A percentile compares a stretch with the other conserved stretches of the same genome.
Evolutionary conservation across 2,113 vertebrate species (phyloP).

Genomic region (Rhynchopsitta pachyrhyncha): DNA sequence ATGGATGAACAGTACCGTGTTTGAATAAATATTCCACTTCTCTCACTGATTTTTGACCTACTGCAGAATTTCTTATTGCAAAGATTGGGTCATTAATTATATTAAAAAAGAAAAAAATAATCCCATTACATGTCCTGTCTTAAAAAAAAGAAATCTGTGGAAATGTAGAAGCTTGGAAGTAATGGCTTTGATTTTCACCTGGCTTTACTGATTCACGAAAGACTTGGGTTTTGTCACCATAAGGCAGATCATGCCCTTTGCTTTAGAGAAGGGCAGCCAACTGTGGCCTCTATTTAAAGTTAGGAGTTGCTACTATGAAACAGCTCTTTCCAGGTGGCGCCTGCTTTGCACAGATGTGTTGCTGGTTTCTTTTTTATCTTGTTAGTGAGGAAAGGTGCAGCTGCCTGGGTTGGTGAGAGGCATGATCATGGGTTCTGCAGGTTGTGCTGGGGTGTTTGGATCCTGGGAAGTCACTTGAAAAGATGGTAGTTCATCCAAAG

Average conservation of each 20-base stretch:
- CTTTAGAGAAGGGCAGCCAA: not conserved
- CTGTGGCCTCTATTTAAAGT: not conserved
- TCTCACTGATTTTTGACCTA: not conserved
- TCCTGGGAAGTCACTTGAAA: not conserved
- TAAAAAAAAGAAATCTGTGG: not conserved
- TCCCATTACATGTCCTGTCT: not conserved
- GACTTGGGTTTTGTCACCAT: not conserved
- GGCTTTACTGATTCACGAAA: not conserved
- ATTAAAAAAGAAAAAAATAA: not conserved
- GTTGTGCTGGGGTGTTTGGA: not conserved
- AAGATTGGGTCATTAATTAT: not conserved
- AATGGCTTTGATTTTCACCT: not conserved
- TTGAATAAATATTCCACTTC: not conserved
- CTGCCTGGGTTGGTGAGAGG: not conserved
- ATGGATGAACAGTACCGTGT: not conserved
- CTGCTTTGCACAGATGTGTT: not conserved
- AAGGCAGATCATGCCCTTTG: not conserved
- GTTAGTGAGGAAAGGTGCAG: not conserved
- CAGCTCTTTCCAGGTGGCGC: not conserved
- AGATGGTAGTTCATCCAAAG: not conserved
- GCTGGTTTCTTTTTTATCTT: not conserved
- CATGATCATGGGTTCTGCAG: rapidly evolving
- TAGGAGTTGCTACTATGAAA: not conserved
- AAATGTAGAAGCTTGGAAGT: not conserved
- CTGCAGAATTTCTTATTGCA: not conserved